Evolutionary conservation across 30 jellyfish, hydroid and myxozoan genomes (phyloP).

Genomic region (Clytia hemisphaerica): DNA sequence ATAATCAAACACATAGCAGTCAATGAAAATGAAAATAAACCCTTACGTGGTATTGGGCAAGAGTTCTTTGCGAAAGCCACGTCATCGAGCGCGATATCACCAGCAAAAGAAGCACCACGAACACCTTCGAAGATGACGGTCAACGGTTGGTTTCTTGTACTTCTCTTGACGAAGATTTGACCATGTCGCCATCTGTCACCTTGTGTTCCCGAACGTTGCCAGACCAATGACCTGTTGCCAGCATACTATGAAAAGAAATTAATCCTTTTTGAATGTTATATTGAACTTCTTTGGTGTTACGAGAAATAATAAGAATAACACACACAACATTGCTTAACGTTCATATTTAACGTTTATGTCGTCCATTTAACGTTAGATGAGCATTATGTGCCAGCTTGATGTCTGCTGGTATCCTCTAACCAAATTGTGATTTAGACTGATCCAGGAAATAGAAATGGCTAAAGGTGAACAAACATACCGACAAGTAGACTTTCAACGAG

Average conservation of each 20-base stretch:
- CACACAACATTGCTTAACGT: not conserved
- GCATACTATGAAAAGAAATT: constrained; percentile 33
- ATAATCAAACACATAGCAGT: not conserved
- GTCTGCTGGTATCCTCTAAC: too few species aligned
- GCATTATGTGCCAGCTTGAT: too few species aligned
- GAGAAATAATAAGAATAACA: not conserved
- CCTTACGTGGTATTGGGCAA: constrained; percentile 72
- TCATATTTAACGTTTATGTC: too few species aligned
- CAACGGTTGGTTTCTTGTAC: constrained; percentile 44
- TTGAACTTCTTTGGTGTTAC: too few species aligned
- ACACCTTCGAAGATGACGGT: constrained; percentile 66
- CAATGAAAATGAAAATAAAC: not conserved
- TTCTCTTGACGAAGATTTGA: constrained; percentile 29
- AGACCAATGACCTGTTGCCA: constrained; percentile 25
- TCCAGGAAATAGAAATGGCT: not conserved
- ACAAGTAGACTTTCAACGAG: constrained; percentile 39
- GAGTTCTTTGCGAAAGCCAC: constrained; percentile 47
- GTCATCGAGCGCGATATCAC: constrained; percentile 92
- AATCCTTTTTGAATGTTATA: too few species aligned
- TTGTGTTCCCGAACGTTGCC: constrained; percentile 91
- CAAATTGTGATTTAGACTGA: too few species aligned
- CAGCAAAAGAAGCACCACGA: constrained; percentile 75
- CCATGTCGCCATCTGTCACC: constrained; percentile 95
- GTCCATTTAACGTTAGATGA: too few species aligned
- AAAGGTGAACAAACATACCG: constrained; percentile 29